These are phyloP conservation scores for Carettochelys insculpta DNA, from an alignment of 2,113 vertebrate species.

Conservation along the genomic window DNA sequence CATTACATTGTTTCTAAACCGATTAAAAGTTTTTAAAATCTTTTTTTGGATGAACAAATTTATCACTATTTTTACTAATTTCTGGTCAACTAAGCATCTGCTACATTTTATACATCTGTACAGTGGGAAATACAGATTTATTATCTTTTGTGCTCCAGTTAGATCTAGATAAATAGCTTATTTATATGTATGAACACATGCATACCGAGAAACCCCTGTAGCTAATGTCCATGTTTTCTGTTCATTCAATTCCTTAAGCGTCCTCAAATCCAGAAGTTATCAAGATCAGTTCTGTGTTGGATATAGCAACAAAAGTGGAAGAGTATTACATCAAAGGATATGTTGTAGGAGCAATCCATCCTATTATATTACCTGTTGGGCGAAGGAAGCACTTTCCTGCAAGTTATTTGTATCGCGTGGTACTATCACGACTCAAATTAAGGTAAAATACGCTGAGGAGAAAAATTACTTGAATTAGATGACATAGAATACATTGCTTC, in stretches of 20 bases:
- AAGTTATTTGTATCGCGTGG: slow-evolving; percentile 89
- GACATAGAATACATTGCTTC: neutral
- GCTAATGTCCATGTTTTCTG: neutral
- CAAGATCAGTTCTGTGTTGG: slow-evolving; percentile 87
- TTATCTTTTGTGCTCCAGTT: neutral
- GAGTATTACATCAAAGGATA: slow-evolving; percentile 92
- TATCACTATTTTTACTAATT: neutral
- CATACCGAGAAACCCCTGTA: neutral
- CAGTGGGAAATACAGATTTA: neutral
- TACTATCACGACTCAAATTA: slow-evolving; percentile 84
- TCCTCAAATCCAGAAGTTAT: slow-evolving; percentile 86
- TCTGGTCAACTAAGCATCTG: neutral
- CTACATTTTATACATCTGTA: neutral
- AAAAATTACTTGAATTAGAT: neutral
- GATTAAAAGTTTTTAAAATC: neutral
- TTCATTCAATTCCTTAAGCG: slow-evolving; percentile 64
- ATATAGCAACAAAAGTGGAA: slow-evolving; percentile 89
- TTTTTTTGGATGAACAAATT: neutral
- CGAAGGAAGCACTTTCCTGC: slow-evolving; percentile 83
- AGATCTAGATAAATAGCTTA: slow-evolving; percentile 5
- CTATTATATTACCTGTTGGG: slow-evolving; percentile 87
- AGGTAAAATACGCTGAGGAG: slow-evolving; percentile 77
- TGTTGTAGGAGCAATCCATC: slow-evolving; percentile 87
- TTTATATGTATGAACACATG: slow-evolving; percentile 31
- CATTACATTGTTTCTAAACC: neutral